phyloP scores from a whole-genome alignment of 1,140 invertebrate species.

The Sinella curviseta region DNA sequence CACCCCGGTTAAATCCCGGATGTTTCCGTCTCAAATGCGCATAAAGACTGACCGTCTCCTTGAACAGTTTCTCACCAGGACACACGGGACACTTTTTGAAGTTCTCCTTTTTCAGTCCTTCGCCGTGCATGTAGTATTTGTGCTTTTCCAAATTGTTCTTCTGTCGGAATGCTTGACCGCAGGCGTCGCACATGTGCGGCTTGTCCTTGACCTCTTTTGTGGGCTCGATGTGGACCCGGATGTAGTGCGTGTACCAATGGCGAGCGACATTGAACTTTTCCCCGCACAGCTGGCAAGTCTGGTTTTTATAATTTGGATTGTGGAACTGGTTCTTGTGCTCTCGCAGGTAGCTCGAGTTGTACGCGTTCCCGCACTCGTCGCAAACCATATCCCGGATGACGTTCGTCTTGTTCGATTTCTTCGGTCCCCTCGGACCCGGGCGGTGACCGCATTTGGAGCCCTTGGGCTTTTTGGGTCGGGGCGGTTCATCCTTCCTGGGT shows the following conservation, averaged over 20 bases:
- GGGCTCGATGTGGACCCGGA: neutral
- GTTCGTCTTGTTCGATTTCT: neutral
- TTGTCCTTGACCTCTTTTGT: neutral
- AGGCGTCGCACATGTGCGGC: neutral
- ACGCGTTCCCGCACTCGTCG: neutral
- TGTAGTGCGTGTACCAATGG: neutral
- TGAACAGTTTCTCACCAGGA: neutral
- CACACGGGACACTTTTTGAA: conserved; percentile 4
- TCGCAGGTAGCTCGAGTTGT: neutral
- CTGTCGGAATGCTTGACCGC: neutral
- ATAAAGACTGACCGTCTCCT: neutral
- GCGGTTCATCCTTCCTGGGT: neutral
- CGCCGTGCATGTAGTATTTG: conserved; percentile 9
- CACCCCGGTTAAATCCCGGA: neutral
- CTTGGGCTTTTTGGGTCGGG: neutral
- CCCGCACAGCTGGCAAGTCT: neutral
- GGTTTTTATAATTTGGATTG: neutral
- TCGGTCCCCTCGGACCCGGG: neutral
- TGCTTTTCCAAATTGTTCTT: conserved; percentile 2
- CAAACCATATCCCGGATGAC: neutral
- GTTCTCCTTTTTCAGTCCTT: neutral
- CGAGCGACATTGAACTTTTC: neutral
- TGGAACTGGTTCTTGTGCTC: neutral
- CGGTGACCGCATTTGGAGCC: neutral
- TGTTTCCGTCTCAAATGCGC: neutral